Conservation (phyloP, 1,140 invertebrate genomes). For the Colletes latitarsis region DNA sequence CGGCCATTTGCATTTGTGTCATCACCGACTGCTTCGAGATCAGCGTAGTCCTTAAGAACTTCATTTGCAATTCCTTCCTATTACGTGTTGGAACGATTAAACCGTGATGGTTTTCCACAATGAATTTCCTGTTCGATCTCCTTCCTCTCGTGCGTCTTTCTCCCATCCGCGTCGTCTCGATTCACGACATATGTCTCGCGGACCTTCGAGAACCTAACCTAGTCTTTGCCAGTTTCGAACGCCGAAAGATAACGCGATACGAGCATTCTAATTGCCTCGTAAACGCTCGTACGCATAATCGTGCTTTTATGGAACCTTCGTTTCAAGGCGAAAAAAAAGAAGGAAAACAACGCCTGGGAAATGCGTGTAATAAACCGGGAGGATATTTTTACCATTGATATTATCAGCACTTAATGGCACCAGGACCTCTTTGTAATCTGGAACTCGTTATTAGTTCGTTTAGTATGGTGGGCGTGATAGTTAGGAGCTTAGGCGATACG, state of each 20-base stretch:
- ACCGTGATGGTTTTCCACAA: constrained; percentile 1
- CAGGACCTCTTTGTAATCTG: too few relatives aligned
- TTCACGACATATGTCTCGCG: not conserved
- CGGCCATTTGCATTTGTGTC: not conserved
- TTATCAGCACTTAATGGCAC: too few relatives aligned
- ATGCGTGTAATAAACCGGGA: too few relatives aligned
- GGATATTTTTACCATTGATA: too few relatives aligned
- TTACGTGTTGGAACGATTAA: constrained; percentile 4
- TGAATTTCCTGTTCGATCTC: not conserved
- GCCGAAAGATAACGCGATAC: not conserved
- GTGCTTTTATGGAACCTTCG: not conserved
- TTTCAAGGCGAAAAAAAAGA: too few relatives aligned
- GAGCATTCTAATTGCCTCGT: not conserved
- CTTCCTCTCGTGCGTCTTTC: not conserved
- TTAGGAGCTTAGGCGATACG: too few relatives aligned
- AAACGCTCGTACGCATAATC: not conserved
- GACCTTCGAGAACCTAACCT: too few relatives aligned
- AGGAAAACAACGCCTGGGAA: too few relatives aligned
- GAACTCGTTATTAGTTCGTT: too few relatives aligned
- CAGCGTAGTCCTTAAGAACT: not conserved
- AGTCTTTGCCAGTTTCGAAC: not conserved
- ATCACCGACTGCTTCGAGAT: not conserved
- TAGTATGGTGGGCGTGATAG: too few relatives aligned
- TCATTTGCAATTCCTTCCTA: constrained; percentile 32
- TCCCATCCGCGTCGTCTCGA: too few relatives aligned